Evolutionary conservation across 92 coral and sea anemone genomes (phyloP), one percentile per base, ranked within the genome.

Genomic region (Scolanthus callimorphus): DNA sequence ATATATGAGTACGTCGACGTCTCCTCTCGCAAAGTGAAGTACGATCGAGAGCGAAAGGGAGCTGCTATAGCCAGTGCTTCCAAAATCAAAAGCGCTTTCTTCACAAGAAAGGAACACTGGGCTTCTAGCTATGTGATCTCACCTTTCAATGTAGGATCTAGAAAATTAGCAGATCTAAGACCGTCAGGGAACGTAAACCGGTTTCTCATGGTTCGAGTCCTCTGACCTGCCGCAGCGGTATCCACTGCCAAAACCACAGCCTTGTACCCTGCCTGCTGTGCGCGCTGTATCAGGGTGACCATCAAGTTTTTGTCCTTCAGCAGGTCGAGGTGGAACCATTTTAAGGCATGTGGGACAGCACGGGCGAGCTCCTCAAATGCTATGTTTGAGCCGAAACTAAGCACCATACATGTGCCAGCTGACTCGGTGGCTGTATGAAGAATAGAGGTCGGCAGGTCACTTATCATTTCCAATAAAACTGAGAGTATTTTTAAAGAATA

Each of bases 191-290:
- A 6, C 15, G 43, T 15, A 6, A 34, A 34, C 43, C 43, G 43
- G 43, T 15, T 34, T 34, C 15, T 34, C 43, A 34, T 6, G 43
- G 9, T 34, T 34, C 43, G 6, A 6, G 15, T 34, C 15, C 43
- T 34, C 15, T 15, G 43, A 15, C 90, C 95, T 21, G 17, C 1
- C 1, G 31, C 30, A 2, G 68, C 46, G 10, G 70, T 21, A 78
- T 87, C 95, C 6, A 87, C 79, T 3, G 95, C 63, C 11, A 87
- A 3, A 1, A 77, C 85, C 11, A 87, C 30, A 13, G 95, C 95
- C 55, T 78, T 87, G 55, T 62, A 87, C 1, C 95, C 95, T 15
- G 47, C 76, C 27, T 57, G 38, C 52, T 86, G 88, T 10, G 89
- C 95, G 6, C 80, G 60, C 10, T 57, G 25, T 3, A 86, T 59